Evolutionary conservation across 2,797 vertebrate species (phyloP).

Genomic region (Buphagus erythrorhynchus): DNA sequence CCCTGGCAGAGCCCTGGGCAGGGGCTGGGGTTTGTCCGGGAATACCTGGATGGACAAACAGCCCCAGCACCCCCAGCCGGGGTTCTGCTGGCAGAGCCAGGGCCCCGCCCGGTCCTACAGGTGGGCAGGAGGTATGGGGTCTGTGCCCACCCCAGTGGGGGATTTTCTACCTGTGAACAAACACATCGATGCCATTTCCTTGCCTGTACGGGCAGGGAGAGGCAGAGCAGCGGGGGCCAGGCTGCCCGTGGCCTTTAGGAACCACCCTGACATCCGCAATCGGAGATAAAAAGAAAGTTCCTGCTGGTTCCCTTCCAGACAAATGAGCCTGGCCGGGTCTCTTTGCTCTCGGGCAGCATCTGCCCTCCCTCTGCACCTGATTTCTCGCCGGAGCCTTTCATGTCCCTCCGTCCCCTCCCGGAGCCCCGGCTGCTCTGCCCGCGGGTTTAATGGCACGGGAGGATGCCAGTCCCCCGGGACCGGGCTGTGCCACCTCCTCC

Average conservation of each 20-base stretch:
- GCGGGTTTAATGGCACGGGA: neutral
- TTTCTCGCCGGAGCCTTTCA: conserved; percentile 48
- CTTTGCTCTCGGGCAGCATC: conserved; percentile 49
- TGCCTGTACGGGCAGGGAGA: neutral
- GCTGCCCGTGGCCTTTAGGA: neutral
- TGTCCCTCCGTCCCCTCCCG: neutral
- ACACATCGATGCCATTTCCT: neutral
- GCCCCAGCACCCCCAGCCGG: rapidly evolving
- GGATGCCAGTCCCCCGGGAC: neutral
- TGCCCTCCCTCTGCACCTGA: conserved; percentile 61
- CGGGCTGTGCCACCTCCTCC: neutral
- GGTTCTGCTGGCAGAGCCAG: neutral
- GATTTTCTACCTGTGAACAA: neutral
- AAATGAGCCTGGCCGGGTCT: conserved; percentile 50
- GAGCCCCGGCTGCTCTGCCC: neutral
- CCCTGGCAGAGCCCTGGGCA: neutral
- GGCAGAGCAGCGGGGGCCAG: neutral
- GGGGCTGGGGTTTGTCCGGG: neutral
- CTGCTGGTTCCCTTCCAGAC: conserved; percentile 61
- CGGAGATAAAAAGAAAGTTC: conserved; percentile 57
- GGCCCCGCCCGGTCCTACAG: rapidly evolving
- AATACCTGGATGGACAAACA: neutral
- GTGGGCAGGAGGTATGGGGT: neutral
- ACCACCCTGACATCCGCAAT: neutral
- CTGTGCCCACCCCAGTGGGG: rapidly evolving